A percentile compares a stretch with the other conserved stretches of the same genome.
Evolutionary conservation across 1,140 invertebrate species (phyloP).

Genomic region (Drosophila subobscura): DNA sequence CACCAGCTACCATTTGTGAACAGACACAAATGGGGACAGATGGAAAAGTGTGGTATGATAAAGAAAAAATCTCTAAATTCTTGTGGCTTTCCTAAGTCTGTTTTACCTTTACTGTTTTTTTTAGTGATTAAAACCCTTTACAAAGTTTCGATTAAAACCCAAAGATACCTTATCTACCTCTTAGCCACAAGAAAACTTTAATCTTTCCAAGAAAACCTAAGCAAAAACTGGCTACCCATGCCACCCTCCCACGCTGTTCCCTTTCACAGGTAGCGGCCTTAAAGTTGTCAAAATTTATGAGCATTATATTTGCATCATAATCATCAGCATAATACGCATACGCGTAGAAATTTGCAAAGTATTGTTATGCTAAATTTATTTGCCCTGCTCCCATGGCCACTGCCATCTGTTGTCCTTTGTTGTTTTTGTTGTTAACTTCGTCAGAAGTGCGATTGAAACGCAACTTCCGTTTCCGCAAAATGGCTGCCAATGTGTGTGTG

Average conservation of each 20-base stretch:
- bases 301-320: conserved; percentile 61
- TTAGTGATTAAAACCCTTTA: too few relatives aligned
- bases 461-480: conserved; percentile 70
- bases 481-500: conserved; percentile 45
- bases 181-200: too few relatives aligned
- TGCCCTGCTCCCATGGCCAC: conserved; percentile 31
- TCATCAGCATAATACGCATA: conserved; percentile 51
- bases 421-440: conserved; percentile 63
- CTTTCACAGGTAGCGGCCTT: conserved; percentile 12
- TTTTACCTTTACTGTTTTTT: too few relatives aligned
- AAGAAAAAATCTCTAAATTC: too few relatives aligned
- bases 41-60: too few relatives aligned
- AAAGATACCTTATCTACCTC: too few relatives aligned
- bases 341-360: conserved; percentile 53
- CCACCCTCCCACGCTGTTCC: background rate
- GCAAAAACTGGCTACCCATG: background rate
- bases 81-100: too few relatives aligned
- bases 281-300: conserved; percentile 49
- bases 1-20: too few relatives aligned
- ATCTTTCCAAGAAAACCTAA: background rate
- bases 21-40: too few relatives aligned
- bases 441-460: conserved; percentile 73
- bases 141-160: too few relatives aligned
- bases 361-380: conserved; percentile 80
- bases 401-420: conserved; percentile 34